Conservation (phyloP, 2,113 vertebrate genomes). For the Gymnocephalus cernua region DNA sequence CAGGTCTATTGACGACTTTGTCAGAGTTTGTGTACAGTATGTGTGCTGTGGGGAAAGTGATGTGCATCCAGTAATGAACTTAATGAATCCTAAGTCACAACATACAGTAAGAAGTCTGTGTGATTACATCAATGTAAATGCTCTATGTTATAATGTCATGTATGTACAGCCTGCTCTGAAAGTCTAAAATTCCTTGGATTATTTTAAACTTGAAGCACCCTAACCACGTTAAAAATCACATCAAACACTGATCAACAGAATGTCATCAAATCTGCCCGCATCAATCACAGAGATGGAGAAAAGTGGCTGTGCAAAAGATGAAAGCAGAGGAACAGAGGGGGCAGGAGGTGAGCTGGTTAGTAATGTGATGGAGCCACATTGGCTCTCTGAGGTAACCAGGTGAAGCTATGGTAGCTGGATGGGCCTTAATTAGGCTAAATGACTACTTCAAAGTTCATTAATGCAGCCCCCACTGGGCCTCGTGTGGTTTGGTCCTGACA, state of each 20-base stretch:
- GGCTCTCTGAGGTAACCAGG: slow-evolving; percentile 44
- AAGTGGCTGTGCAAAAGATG: slow-evolving; percentile 51
- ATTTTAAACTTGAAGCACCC: slow-evolving; percentile 8
- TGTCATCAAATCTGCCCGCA: slow-evolving; percentile 37
- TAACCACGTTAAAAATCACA: slow-evolving; percentile 29
- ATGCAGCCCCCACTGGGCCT: slow-evolving; percentile 22
- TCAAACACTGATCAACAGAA: slow-evolving; percentile 51
- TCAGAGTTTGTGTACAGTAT: not conserved
- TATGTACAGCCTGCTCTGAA: not conserved
- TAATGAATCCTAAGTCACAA: slow-evolving; percentile 3
- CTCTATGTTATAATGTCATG: not conserved
- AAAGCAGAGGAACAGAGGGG: slow-evolving; percentile 37
- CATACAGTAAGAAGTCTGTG: not conserved
- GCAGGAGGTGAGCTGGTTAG: slow-evolving; percentile 21
- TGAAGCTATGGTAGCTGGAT: slow-evolving; percentile 23
- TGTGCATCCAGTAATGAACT: slow-evolving; percentile 19
- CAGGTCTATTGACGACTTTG: slow-evolving; percentile 39
- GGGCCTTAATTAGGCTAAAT: slow-evolving; percentile 62
- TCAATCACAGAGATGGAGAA: slow-evolving; percentile 53
- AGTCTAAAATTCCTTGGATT: not conserved
- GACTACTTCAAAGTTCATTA: slow-evolving; percentile 60
- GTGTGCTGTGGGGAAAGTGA: not conserved
- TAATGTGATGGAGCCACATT: slow-evolving; percentile 36
- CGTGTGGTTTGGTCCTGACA: not conserved
- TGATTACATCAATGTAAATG: not conserved